Base-by-base conservation (phyloP, 2,797 vertebrate genomes). In the Sebastes steindachneri region DNA sequence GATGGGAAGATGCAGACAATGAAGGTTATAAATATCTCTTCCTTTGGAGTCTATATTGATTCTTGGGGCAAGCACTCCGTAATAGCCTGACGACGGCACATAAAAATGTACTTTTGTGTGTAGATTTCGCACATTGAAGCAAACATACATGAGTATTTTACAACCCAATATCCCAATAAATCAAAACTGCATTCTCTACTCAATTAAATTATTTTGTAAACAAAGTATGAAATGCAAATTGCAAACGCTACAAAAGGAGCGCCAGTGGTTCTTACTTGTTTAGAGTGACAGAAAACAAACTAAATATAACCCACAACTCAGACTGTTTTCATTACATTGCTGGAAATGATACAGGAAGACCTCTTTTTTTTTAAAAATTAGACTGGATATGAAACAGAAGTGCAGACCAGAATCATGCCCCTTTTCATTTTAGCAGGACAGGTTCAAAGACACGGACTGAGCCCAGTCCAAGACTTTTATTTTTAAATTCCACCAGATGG, bases 311-410 rank as follows among this genome's bases (percentile, higher is more conserved):
- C 82, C 70, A 59, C 62, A 72, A 81, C 64, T 79, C 88, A 83
- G 78, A 45, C 71, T 79, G 88, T 84, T 91, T 89, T 89, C 87
- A 91, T 91, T 90, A 89, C 71, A 85, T 67, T 45, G 21, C 65
- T 89, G 91, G 88, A 91, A 77, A 72, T 71, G 23, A 74, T 57
- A 82, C 78, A 85, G 75, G 78, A 74, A 74, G 26, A n/a, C 28
- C 33, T 60, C 62, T 48, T 55, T 51, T 9, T 41, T 41, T 45
- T 48, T 63, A 1, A 5, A 2, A 25, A 66, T 26, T 11, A 80
- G 21, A 76, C 64, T 76, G 82, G 76, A 88, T 85, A 81, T 77
- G 77, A 88, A 91, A 82, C 91, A 80, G 88, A 76, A 84, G 53
- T 70, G 31, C 63, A 78, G 75, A 86, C 73, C 80, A 77, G 41